These are phyloP conservation scores for Athene cunicularia DNA, from an alignment of 2,113 vertebrate genomes.

Conservation along the genomic window DNA sequence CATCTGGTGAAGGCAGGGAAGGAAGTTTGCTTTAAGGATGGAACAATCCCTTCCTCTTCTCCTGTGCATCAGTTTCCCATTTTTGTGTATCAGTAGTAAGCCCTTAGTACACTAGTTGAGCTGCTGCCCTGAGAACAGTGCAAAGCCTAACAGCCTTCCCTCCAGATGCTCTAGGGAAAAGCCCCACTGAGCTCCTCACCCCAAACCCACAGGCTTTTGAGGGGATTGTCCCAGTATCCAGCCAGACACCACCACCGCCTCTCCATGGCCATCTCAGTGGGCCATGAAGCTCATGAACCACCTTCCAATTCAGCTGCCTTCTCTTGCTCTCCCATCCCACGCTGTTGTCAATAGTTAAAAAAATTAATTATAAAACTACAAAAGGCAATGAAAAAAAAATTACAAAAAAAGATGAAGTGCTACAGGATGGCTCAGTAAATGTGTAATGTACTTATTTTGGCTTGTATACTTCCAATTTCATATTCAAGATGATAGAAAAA, in stretches of 20 bases:
- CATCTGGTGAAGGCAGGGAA: background rate
- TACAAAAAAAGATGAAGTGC: background rate
- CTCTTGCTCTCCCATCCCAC: background rate
- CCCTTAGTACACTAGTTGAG: background rate
- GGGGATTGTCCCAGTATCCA: background rate
- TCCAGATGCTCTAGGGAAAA: background rate
- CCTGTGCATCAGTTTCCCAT: background rate
- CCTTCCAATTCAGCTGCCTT: background rate
- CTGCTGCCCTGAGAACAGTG: background rate
- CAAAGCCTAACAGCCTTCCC: background rate
- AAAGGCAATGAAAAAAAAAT: background rate
- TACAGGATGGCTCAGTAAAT: slow-evolving; percentile 10
- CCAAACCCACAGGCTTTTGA: background rate
- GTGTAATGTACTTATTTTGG: background rate
- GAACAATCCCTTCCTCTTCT: background rate
- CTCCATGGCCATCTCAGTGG: background rate
- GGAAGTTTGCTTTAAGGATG: background rate
- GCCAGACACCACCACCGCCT: background rate
- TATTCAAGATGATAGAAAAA: background rate
- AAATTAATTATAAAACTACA: background rate
- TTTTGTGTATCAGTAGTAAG: background rate
- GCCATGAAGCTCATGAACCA: background rate
- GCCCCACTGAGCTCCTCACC: background rate
- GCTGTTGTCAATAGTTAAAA: background rate
- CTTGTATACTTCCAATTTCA: background rate